Evolutionary conservation across 2,797 vertebrate species (phyloP), one percentile per base, ranked within the genome.

Genomic region (Gobionotothen gibberifrons): DNA sequence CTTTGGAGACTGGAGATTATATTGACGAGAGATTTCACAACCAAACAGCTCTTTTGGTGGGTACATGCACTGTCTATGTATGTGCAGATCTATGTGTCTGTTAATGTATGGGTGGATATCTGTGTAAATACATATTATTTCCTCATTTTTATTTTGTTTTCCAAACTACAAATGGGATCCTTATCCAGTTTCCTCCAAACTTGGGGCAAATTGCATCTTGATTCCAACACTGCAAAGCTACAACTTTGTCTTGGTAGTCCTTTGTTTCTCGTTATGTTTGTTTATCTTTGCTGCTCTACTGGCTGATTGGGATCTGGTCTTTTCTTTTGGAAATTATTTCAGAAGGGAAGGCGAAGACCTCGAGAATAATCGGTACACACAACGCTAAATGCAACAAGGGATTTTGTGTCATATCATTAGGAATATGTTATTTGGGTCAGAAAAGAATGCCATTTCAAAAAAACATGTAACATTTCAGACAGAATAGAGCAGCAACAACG

Each of bases 71-170:
- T 85, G 77, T 83, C 29, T 69, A 65, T 69, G 47, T 79, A 57
- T 85, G 66, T 84, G 52, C 72, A 64, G 63, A 73, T 69, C 60
- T 19, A 59, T 63, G 71, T 72, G 39, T 72, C 64, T 79, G 63
- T 86, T 57, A 56, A 63, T 81, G 82, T 83, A 22, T 84, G 76
- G 22, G 78, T 87, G 48, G 85, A 79, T 26, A 83, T 88, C 73
- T 82, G 72, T 90, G 84, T 88, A 91, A 83, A 90, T 92, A 85
- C 80, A 79, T 78, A 70, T 85, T 72, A 40, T 80, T 85, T 74
- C 57, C 69, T 52, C 29, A 14, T 65, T 89, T 71, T 64, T 47
- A 29, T 58, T 78, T 73, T 32, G 19, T 71, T 57, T 80, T 75
- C n/a, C 43, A 69, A 85, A 61, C 47, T 70, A 36, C 57, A 73